A percentile compares a stretch with the other conserved stretches of the same genome.
Evolutionary conservation across 2,797 vertebrate genomes (phyloP).

Genomic region (Muraenolepis orangiensis): DNA sequence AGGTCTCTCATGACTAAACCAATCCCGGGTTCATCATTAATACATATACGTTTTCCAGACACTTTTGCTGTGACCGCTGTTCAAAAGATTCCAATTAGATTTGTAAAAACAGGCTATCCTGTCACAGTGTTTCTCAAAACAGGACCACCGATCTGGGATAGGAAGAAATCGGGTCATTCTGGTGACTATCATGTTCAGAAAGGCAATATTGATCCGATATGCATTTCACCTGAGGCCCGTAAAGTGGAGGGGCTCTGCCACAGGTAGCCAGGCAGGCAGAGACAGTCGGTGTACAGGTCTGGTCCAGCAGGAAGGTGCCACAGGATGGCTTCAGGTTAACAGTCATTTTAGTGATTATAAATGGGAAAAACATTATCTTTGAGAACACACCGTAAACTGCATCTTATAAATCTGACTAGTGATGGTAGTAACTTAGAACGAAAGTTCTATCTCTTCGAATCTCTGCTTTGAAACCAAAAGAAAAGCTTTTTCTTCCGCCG

Average conservation of each 20-base stretch:
- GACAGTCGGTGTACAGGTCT: background rate
- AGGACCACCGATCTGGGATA: conserved; percentile 23
- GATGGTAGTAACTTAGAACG: conserved; percentile 17
- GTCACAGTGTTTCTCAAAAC: conserved; percentile 18
- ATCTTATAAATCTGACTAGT: conserved; percentile 20
- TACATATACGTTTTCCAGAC: conserved; percentile 3
- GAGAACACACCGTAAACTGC: conserved; percentile 45
- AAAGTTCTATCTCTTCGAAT: conserved; percentile 32
- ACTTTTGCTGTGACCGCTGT: conserved; percentile 21
- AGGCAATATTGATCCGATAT: conserved; percentile 56
- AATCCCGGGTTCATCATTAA: conserved; percentile 6
- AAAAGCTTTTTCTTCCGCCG: background rate
- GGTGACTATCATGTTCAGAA: conserved; percentile 50
- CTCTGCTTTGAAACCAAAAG: conserved; percentile 23
- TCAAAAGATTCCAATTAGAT: conserved; percentile 32
- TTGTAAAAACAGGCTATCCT: conserved; percentile 11
- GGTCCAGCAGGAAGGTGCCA: conserved; percentile 36
- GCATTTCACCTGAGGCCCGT: conserved; percentile 22
- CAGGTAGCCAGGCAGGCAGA: conserved; percentile 12
- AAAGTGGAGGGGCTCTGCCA: background rate
- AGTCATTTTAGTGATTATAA: conserved; percentile 51
- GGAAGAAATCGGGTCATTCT: conserved; percentile 26
- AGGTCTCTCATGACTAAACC: conserved; percentile 54
- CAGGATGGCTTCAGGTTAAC: conserved; percentile 66
- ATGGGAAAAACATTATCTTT: conserved; percentile 31